Evolutionary conservation across 2,888 invertebrate genomes (phyloP), one percentile per base, ranked within the genome.

Genomic region (Thumatha senex): DNA sequence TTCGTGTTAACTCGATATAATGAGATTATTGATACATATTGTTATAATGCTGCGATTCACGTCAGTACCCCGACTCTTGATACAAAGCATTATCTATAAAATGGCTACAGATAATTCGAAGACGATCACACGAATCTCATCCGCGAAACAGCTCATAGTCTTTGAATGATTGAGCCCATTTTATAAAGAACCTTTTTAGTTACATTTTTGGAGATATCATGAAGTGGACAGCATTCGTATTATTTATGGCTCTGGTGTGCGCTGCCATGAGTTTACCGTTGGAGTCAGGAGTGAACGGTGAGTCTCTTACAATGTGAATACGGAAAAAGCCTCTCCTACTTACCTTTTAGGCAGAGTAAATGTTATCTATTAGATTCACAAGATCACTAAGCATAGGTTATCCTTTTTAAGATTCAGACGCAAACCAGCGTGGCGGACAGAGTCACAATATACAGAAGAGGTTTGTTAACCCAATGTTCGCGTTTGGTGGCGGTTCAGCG

Each of bases 391-490:
- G 31, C 11, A 31, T 8, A 31, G n/a, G n/a, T n/a, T n/a, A 11
- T 11, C 3, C 1, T 31, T 31, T 31, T 10, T 31, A 31, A 31
- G 9, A 8, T 30, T 30, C 24, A 74, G 72, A 52, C 7, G 12
- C 36, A 24, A 48, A 41, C 12, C 30, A 56, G 1, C 47, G 40
- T 4, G 41, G 39, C 14, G 36, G 15, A 5, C 54, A 56, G 7
- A 48, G 13, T 31, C 86, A 82, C 56, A 67, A 45, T 13, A 51
- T 86, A 14, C 64, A 66, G 57, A 86, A 78, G 50, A 72, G 89
- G 40, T 88, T 83, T 49, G 74, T 88, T 39, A 82, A 84, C 58
- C 81, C 85, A 0, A 67, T 76, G 46, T 69, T 85, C 30, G 67
- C 80, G 0, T 56, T 70, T 4, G 84, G 83, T 33, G 72, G n/a